These are phyloP conservation scores for Luehdorfia chinensis DNA, from an alignment of 1,140 invertebrate species.

Conservation along the genomic window DNA sequence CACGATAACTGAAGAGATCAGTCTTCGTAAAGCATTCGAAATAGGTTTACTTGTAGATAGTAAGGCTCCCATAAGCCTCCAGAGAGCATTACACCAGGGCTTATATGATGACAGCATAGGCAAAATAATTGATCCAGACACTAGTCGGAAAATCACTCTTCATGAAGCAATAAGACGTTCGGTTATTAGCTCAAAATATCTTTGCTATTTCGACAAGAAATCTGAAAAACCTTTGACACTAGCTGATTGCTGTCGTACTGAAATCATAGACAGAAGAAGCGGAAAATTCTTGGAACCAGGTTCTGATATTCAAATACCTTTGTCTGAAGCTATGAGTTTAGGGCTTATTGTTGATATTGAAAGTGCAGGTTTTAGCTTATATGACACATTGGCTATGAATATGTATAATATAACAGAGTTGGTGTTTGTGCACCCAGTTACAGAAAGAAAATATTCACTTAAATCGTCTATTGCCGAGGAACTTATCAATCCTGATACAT, in stretches of 20 bases:
- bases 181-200: slow-evolving; percentile 86
- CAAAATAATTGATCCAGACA: slow-evolving; percentile 88
- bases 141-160: slow-evolving; percentile 86
- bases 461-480: slow-evolving; percentile 87
- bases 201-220: slow-evolving; percentile 88
- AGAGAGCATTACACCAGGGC: slow-evolving; percentile 91
- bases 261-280: slow-evolving; percentile 88
- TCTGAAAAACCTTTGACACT: slow-evolving; percentile 83
- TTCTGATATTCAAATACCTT: slow-evolving; percentile 80
- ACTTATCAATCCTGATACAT: slow-evolving; percentile 88
- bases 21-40: slow-evolving; percentile 89
- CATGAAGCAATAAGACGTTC: slow-evolving; percentile 90
- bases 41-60: slow-evolving; percentile 88
- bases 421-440: slow-evolving; percentile 89
- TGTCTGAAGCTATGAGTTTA: slow-evolving; percentile 85
- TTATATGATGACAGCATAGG: slow-evolving; percentile 88
- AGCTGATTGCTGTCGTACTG: slow-evolving; percentile 86
- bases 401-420: slow-evolving; percentile 86
- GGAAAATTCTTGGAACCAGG: slow-evolving; percentile 88
- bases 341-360: slow-evolving; percentile 92
- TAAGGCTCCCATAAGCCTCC: slow-evolving; percentile 89
- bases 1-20: slow-evolving; percentile 82
- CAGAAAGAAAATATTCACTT: slow-evolving; percentile 86
- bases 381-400: slow-evolving; percentile 89
- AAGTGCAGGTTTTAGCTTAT: slow-evolving; percentile 86